These are phyloP conservation scores for Drosophila sordidula DNA, from an alignment of 2,888 invertebrate species.

Conservation along the genomic window DNA sequence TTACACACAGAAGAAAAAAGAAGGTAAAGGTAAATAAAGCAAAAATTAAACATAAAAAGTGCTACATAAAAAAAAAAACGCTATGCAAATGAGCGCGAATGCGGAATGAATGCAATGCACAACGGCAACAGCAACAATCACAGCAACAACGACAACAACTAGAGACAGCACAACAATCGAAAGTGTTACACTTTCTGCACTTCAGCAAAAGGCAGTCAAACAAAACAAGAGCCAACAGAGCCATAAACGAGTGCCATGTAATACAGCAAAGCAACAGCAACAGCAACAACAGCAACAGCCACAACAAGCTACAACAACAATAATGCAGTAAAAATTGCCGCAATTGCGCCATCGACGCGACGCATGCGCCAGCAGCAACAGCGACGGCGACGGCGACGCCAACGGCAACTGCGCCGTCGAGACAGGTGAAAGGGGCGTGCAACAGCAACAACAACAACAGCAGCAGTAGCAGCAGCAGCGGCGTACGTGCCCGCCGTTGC, in stretches of 20 bases:
- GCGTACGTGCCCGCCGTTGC: constrained; percentile 42
- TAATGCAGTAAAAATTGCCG: constrained; percentile 57
- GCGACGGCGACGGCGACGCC: constrained; percentile 13
- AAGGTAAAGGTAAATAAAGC: constrained; percentile 22
- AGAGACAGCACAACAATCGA: constrained; percentile 74
- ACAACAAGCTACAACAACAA: constrained; percentile 18
- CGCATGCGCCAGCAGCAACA: constrained; percentile 71
- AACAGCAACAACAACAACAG: constrained; percentile 9
- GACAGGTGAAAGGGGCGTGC: constrained; percentile 69
- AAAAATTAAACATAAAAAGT: constrained; percentile 48
- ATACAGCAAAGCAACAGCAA: constrained; percentile 59
- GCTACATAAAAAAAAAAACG: constrained; percentile 43
- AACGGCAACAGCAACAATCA: constrained; percentile 28
- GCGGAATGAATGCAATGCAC: constrained; percentile 76
- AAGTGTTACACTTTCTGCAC: constrained; percentile 83
- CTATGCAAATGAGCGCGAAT: constrained; percentile 80
- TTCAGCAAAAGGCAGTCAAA: constrained; percentile 63
- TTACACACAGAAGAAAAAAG: constrained; percentile 34
- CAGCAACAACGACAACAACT: constrained; percentile 23
- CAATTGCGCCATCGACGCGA: constrained; percentile 77
- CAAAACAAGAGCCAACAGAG: constrained; percentile 56
- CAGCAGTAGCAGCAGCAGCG: constrained; percentile 11
- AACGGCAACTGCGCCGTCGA: constrained; percentile 5
- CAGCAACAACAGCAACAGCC: constrained; percentile 21
- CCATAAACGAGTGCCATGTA: constrained; percentile 76